Percentiles rank a stretch among this genome's conserved stretches.
phyloP scores from a whole-genome alignment of 2,113 vertebrate species.

The Psammodynastes pulverulentus region DNA sequence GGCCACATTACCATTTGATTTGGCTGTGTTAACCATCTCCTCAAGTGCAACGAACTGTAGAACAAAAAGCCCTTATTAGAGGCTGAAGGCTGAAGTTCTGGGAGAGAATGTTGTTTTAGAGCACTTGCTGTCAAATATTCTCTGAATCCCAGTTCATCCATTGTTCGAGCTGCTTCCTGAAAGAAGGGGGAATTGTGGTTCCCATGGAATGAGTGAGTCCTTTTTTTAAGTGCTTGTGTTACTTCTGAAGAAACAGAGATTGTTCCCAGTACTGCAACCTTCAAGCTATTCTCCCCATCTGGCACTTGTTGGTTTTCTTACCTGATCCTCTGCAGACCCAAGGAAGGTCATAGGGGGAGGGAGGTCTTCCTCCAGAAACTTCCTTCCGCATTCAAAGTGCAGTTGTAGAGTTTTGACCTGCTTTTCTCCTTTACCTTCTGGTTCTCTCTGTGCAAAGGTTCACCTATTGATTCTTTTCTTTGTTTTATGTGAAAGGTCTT shows the following conservation, averaged over 20 bases:
- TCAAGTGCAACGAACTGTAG: not conserved
- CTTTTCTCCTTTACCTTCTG: too few species aligned
- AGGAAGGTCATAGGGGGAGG: not conserved
- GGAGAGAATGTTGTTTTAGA: not conserved
- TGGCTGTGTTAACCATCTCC: not conserved
- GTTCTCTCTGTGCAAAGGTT: not conserved
- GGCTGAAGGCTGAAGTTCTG: not conserved
- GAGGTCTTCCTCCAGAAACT: not conserved
- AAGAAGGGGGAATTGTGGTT: not conserved
- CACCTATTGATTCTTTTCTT: not conserved
- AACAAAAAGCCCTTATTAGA: not conserved
- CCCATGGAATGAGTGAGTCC: not conserved
- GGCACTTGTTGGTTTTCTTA: not conserved
- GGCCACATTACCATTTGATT: not conserved
- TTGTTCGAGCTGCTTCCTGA: conserved; percentile 18
- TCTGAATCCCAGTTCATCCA: not conserved
- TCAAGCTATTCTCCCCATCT: not conserved
- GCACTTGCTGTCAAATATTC: not conserved
- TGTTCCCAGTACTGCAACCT: not conserved
- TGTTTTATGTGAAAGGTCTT: conserved; percentile 7
- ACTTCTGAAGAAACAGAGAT: not conserved
- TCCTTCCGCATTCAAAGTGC: not conserved
- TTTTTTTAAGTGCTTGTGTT: not conserved
- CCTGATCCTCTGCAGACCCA: too few species aligned
- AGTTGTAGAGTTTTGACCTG: not conserved